These are phyloP conservation scores for Heterohyrax brucei DNA, from an alignment of 2,797 vertebrate genomes.

Conservation along the genomic window DNA sequence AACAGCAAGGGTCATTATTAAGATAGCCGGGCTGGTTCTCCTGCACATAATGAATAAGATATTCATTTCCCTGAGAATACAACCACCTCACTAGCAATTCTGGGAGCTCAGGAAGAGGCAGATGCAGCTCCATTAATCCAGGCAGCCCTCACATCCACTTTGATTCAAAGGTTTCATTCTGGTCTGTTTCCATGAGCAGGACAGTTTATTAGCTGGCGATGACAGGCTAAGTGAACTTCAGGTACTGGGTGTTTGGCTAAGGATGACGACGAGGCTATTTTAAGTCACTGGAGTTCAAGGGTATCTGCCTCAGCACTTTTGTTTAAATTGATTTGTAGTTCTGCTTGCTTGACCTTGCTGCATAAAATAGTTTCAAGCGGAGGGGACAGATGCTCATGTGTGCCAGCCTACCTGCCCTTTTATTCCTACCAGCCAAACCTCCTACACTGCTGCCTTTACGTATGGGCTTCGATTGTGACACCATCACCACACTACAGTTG, in stretches of 20 bases:
- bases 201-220: constrained; percentile 75
- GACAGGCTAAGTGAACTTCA: constrained; percentile 79
- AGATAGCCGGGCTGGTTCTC: constrained; percentile 27
- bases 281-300: constrained; percentile 81
- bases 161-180: constrained; percentile 71
- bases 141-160: constrained; percentile 56
- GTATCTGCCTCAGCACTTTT: constrained; percentile 80
- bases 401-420: not conserved
- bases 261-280: constrained; percentile 78
- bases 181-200: constrained; percentile 79
- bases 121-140: constrained; percentile 73
- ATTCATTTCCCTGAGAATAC: constrained; percentile 78
- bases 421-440: not conserved
- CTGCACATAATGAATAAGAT: not conserved
- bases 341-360: constrained; percentile 79
- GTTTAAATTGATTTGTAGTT: constrained; percentile 84
- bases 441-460: constrained; percentile 27
- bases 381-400: constrained; percentile 20
- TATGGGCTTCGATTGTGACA: not conserved
- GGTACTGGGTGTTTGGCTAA: constrained; percentile 50
- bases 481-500: rapidly evolving
- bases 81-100: constrained; percentile 38
- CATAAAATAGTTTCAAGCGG: constrained; percentile 74
- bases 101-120: constrained; percentile 8
- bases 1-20: constrained; percentile 36